These are phyloP conservation scores for Liposcelis brunnea DNA, from an alignment of 2,888 invertebrate species.

Conservation along the genomic window DNA sequence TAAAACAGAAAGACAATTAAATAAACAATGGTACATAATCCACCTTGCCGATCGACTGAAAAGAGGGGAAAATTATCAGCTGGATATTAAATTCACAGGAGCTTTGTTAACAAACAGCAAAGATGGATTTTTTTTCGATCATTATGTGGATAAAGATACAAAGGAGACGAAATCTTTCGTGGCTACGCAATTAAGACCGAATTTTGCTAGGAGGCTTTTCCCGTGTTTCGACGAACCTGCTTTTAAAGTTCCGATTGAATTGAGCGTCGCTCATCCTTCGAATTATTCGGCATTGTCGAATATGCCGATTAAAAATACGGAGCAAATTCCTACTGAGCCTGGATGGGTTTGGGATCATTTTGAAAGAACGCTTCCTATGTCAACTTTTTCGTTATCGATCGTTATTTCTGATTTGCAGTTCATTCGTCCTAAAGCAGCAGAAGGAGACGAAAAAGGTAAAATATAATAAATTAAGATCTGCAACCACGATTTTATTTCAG, in stretches of 20 bases:
- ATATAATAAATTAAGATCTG: slow-evolving; percentile 15
- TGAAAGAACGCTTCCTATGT: slow-evolving; percentile 52
- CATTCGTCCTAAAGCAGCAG: too few species aligned
- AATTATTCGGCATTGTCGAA: slow-evolving; percentile 15
- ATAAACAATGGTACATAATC: slow-evolving; percentile 42
- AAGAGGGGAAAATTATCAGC: slow-evolving; percentile 24
- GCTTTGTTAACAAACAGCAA: background rate
- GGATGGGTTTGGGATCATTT: slow-evolving; percentile 51
- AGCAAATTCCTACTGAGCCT: background rate
- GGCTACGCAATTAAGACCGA: slow-evolving; percentile 50
- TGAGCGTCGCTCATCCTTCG: slow-evolving; percentile 42
- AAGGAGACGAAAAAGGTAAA: background rate
- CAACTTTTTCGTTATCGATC: slow-evolving; percentile 56
- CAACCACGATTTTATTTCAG: slow-evolving; percentile 1
- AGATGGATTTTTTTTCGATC: background rate
- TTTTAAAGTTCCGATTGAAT: slow-evolving; percentile 51
- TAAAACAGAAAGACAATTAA: slow-evolving; percentile 25
- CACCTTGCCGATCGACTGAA: slow-evolving; percentile 38
- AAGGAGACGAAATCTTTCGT: slow-evolving; percentile 34
- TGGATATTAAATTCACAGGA: slow-evolving; percentile 1
- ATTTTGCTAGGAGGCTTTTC: slow-evolving; percentile 56
- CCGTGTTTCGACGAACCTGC: slow-evolving; percentile 69
- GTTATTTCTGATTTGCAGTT: slow-evolving; percentile 43
- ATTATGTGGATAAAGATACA: background rate
- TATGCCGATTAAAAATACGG: background rate